Conservation (phyloP, 2,888 invertebrate genomes). For the Scaptomyza parva region DNA sequence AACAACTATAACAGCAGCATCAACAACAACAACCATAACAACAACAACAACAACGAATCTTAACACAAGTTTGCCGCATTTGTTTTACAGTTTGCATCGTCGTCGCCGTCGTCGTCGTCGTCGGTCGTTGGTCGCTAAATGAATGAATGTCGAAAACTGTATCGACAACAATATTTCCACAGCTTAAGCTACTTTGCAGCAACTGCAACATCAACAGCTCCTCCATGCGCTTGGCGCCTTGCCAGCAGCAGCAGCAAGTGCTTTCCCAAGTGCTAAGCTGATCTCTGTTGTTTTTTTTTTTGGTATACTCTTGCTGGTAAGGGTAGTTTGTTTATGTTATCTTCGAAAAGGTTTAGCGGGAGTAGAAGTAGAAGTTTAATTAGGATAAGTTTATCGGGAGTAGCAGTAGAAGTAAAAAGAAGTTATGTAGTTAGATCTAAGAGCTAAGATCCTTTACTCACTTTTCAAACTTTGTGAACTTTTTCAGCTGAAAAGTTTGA, state of each 20-base stretch:
- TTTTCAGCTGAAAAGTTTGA: too few species aligned
- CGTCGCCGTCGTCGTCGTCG: conserved; percentile 21
- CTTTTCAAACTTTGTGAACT: too few species aligned
- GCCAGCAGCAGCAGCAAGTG: conserved; percentile 61
- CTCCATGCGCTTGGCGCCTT: conserved; percentile 14
- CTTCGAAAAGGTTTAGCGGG: too few species aligned
- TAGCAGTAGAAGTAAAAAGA: too few species aligned
- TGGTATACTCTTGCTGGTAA: too few species aligned
- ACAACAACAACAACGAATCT: conserved; percentile 28
- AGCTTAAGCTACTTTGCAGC: conserved; percentile 27
- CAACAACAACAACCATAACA: conserved; percentile 34
- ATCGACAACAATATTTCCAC: conserved; percentile 79
- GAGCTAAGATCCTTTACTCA: too few species aligned
- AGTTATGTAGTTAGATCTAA: too few species aligned
- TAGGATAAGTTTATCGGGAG: too few species aligned
- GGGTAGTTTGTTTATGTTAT: too few species aligned
- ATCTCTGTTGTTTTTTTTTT: conserved; percentile 1
- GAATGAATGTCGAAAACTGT: conserved; percentile 84
- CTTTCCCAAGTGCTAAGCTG: conserved; percentile 58
- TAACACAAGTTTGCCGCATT: conserved; percentile 61
- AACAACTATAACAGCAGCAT: conserved; percentile 43
- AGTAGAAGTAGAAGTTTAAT: too few species aligned
- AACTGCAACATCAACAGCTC: conserved; percentile 19
- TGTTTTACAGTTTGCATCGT: conserved; percentile 31
- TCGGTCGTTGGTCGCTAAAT: conserved; percentile 74